phyloP scores from a whole-genome alignment of 2,888 invertebrate genomes.

The Cataglyphis albicans region DNA sequence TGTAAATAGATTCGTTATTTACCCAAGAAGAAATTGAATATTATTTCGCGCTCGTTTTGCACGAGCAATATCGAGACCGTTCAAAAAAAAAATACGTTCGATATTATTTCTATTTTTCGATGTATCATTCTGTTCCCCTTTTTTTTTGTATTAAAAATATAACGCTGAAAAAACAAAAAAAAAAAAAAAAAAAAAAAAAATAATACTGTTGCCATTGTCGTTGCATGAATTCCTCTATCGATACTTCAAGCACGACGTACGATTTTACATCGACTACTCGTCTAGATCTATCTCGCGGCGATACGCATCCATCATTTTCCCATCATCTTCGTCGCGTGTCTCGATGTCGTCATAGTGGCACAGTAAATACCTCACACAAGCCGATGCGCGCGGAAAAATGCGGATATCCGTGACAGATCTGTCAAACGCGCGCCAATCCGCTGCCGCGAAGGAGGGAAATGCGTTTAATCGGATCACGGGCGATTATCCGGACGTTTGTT shows the following conservation, averaged over 20 bases:
- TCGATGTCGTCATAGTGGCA: neutral
- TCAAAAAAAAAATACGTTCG: neutral
- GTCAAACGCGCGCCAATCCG: neutral
- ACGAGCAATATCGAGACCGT: neutral
- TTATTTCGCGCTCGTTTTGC: neutral
- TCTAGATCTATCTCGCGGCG: slow-evolving; percentile 3
- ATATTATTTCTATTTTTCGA: neutral
- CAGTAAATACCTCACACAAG: slow-evolving; percentile 39
- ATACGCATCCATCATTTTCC: slow-evolving; percentile 40
- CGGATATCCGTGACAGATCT: slow-evolving; percentile 4
- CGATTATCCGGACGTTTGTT: slow-evolving; percentile 39
- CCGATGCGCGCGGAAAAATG: slow-evolving; percentile 6
- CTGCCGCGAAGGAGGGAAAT: slow-evolving; percentile 28
- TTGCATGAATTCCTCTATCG: slow-evolving; percentile 1
- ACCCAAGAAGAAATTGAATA: neutral
- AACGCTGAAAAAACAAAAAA: neutral
- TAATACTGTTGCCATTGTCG: neutral
- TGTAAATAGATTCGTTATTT: slow-evolving; percentile 10
- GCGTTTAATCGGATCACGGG: slow-evolving; percentile 47
- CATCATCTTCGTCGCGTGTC: slow-evolving; percentile 41
- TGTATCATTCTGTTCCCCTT: neutral
- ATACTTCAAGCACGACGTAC: slow-evolving; percentile 7
- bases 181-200: neutral
- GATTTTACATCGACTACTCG: slow-evolving; percentile 16
- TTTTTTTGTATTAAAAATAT: slow-evolving; percentile 2